Conservation (phyloP, 2,797 vertebrate species). For the Pseudocheirus occidentalis region DNA sequence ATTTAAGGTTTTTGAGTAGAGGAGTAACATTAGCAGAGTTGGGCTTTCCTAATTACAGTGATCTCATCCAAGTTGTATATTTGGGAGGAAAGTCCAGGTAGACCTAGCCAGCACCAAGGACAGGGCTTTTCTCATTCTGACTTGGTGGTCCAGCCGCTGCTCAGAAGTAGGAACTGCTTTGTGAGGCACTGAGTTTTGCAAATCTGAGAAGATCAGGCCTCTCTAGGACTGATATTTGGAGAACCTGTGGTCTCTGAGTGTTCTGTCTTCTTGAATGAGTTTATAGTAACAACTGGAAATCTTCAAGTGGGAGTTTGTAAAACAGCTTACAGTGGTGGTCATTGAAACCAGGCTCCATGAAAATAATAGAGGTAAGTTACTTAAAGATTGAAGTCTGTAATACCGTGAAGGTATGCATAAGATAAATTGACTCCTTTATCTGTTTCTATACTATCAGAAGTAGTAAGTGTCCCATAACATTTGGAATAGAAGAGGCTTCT, state of each 20-base stretch:
- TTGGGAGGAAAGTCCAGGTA: neutral
- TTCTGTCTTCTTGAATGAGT: neutral
- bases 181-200: neutral
- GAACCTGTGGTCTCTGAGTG: neutral
- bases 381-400: neutral
- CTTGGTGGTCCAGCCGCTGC: neutral
- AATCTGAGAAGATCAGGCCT: neutral
- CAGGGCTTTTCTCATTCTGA: neutral
- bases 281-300: constrained; percentile 29
- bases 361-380: neutral
- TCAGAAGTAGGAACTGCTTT: neutral
- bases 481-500: neutral
- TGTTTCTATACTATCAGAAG: constrained; percentile 32
- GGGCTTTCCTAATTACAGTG: neutral
- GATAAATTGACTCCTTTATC: neutral
- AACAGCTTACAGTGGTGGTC: neutral
- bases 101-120: neutral
- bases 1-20: neutral
- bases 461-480: neutral
- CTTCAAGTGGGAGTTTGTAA: neutral
- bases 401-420: neutral
- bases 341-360: constrained; percentile 27
- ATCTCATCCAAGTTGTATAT: neutral
- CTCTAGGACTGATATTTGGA: constrained; percentile 22
- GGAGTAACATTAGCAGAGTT: neutral